These are phyloP conservation scores for Equus quagga DNA, from an alignment of 2,113 vertebrate species.

Conservation along the genomic window DNA sequence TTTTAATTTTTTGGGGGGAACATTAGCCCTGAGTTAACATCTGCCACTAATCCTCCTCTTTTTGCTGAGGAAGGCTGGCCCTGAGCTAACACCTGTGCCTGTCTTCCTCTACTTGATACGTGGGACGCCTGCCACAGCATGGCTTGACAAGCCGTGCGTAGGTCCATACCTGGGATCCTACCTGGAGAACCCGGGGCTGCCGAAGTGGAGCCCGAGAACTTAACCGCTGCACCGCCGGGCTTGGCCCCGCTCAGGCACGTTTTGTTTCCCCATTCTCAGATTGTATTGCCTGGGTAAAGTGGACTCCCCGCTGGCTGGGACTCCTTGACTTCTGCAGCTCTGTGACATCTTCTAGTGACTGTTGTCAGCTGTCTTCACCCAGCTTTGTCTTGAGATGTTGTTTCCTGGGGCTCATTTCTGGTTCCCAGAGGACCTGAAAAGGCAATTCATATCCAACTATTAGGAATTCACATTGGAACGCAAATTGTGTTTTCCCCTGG, in stretches of 20 bases:
- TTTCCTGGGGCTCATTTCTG: background rate
- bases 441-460: background rate
- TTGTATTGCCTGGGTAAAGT: background rate
- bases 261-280: accelerated
- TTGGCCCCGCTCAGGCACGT: background rate
- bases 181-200: too few species aligned
- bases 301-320: background rate
- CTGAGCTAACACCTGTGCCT: too few species aligned
- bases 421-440: background rate
- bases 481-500: background rate
- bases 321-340: background rate
- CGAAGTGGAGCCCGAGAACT: too few species aligned
- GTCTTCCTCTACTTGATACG: too few species aligned
- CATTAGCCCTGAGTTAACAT: too few species aligned
- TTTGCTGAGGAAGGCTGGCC: too few species aligned
- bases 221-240: too few species aligned
- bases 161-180: too few species aligned
- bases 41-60: too few species aligned
- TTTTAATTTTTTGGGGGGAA: too few species aligned
- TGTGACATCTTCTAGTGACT: background rate
- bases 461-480: background rate
- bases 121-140: too few species aligned
- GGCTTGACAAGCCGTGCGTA: too few species aligned
- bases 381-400: background rate
- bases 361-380: background rate